Evolutionary conservation across 2,797 vertebrate species (phyloP).

Genomic region (Sylvia borin): DNA sequence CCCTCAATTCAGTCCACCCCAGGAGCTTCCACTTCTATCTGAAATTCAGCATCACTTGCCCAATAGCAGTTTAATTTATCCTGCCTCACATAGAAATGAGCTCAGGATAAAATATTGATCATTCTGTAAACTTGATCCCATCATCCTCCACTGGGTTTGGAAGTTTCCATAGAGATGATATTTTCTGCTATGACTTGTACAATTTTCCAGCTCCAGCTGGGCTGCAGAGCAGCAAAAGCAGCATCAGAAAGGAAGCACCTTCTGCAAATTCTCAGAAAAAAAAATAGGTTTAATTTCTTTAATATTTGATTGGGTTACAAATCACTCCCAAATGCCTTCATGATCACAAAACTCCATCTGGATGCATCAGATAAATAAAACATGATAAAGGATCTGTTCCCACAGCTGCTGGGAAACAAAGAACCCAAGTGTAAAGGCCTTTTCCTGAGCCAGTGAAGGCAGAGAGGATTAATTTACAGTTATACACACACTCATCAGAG

Average conservation of each 20-base stretch:
- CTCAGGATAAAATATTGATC: constrained; percentile 17
- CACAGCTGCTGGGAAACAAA: neutral
- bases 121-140: neutral
- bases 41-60: neutral
- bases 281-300: neutral
- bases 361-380: neutral
- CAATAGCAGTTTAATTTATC: neutral
- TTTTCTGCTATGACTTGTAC: neutral
- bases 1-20: neutral
- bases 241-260: neutral
- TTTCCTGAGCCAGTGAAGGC: neutral
- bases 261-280: neutral
- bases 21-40: neutral
- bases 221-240: neutral
- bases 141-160: neutral
- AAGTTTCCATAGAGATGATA: constrained; percentile 28
- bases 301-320: neutral
- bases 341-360: neutral
- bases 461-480: neutral
- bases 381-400: neutral
- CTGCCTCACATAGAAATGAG: neutral
- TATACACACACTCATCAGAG: neutral
- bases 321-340: neutral
- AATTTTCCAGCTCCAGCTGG: neutral
- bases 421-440: neutral